These are phyloP conservation scores for Tragopan temminckii DNA, from an alignment of 2,797 vertebrate genomes.

Conservation along the genomic window DNA sequence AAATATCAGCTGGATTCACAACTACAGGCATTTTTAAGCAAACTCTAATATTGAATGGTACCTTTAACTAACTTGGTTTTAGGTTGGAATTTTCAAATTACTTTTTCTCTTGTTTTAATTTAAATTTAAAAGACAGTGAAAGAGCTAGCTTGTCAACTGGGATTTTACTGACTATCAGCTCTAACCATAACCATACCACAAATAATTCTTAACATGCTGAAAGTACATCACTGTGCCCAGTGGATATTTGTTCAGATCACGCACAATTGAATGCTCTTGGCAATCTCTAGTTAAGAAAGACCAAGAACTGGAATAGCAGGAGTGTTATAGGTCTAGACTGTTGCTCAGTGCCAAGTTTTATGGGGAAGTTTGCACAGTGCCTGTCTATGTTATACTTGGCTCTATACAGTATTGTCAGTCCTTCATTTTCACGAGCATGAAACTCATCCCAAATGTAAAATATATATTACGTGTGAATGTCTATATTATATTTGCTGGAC, in stretches of 20 bases:
- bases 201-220: slow-evolving; percentile 20
- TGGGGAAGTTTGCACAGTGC: not conserved
- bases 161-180: slow-evolving; percentile 38
- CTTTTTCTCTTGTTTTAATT: not conserved
- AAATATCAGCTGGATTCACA: slow-evolving; percentile 32
- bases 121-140: not conserved
- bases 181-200: slow-evolving; percentile 23
- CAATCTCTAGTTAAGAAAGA: slow-evolving; percentile 25
- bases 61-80: slow-evolving; percentile 21
- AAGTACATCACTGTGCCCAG: not conserved
- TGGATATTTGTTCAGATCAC: slow-evolving; percentile 34
- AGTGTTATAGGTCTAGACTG: slow-evolving; percentile 23
- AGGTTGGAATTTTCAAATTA: slow-evolving; percentile 19
- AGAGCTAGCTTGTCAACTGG: slow-evolving; percentile 10
- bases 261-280: slow-evolving; percentile 8
- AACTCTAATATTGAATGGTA: not conserved
- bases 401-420: slow-evolving; percentile 10
- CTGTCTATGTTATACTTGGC: slow-evolving; percentile 7
- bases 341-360: slow-evolving; percentile 6
- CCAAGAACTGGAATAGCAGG: slow-evolving; percentile 26
- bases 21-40: slow-evolving; percentile 3
- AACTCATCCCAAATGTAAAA: slow-evolving; percentile 48
- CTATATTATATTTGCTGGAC: not conserved
- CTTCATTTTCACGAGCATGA: slow-evolving; percentile 44
- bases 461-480: not conserved